A percentile compares a stretch with the other conserved stretches of the same genome.
These are phyloP conservation scores for Alligator sinensis DNA, from an alignment of 2,113 vertebrate species.

Conservation along the genomic window DNA sequence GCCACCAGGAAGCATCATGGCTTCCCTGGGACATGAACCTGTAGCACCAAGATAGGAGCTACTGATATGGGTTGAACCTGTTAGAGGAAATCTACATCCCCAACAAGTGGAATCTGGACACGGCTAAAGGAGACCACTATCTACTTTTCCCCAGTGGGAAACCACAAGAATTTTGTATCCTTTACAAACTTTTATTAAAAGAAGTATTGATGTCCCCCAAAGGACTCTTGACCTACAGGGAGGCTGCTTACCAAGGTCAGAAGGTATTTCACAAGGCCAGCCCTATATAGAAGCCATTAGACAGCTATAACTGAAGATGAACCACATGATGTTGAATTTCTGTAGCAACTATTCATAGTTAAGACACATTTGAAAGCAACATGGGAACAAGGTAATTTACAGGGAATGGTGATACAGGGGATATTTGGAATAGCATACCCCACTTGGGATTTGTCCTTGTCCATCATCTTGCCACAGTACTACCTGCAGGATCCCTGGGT, in stretches of 20 bases:
- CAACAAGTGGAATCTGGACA: not conserved
- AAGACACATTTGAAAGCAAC: not conserved
- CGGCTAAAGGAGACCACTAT: not conserved
- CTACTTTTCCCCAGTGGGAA: not conserved
- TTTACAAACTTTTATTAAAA: not conserved
- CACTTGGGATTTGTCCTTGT: not conserved
- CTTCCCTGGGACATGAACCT: not conserved
- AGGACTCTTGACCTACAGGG: not conserved
- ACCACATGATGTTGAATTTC: not conserved
- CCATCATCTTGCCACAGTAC: not conserved
- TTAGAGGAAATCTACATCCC: not conserved
- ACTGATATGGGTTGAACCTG: not conserved
- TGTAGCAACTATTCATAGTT: not conserved
- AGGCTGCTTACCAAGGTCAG: not conserved
- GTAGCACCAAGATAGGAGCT: not conserved
- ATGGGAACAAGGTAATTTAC: not conserved
- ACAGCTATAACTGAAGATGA: not conserved
- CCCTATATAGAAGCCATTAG: not conserved
- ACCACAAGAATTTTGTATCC: conserved; percentile 5
- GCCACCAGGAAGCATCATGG: not conserved
- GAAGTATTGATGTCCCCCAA: not conserved
- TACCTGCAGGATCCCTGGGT: not conserved
- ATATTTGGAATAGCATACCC: not conserved
- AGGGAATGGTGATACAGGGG: not conserved
- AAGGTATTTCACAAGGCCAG: conserved; percentile 1